phyloP scores from a whole-genome alignment of 1,140 invertebrate species.

The Ceratoteleas bidentatus region DNA sequence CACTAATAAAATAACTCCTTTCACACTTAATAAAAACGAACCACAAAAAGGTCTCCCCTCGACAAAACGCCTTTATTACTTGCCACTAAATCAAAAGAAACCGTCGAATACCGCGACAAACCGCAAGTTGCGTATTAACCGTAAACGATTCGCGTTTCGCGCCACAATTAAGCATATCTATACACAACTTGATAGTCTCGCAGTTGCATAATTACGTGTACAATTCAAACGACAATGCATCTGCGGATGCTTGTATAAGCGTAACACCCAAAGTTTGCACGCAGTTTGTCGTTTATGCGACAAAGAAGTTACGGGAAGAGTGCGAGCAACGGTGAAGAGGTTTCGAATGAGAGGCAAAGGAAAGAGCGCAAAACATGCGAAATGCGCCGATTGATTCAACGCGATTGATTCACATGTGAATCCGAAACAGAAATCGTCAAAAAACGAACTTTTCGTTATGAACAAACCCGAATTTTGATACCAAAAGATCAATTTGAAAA shows the following conservation, averaged over 20 bases:
- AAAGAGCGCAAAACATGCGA: constrained; percentile 17
- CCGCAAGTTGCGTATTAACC: constrained; percentile 6
- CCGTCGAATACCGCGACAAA: too few species aligned
- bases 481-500: too few species aligned
- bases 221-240: constrained; percentile 21
- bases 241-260: constrained; percentile 11
- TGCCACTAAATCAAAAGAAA: too few species aligned
- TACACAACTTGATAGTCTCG: constrained; percentile 5
- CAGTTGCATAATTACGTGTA: constrained; percentile 15
- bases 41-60: too few species aligned
- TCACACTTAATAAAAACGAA: too few species aligned
- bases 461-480: too few species aligned
- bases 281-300: constrained; percentile 29
- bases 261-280: constrained; percentile 24
- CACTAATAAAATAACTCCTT: too few species aligned
- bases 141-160: neutral
- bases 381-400: neutral
- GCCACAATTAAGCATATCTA: constrained; percentile 3
- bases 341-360: constrained; percentile 36
- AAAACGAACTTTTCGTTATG: too few species aligned
- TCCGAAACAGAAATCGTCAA: too few species aligned
- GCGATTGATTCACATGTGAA: neutral
- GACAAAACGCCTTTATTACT: too few species aligned
- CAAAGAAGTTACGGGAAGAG: constrained; percentile 24
- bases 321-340: constrained; percentile 25